Base-by-base conservation (phyloP, 1,140 invertebrate genomes). In the Lepidurus packardi region DNA sequence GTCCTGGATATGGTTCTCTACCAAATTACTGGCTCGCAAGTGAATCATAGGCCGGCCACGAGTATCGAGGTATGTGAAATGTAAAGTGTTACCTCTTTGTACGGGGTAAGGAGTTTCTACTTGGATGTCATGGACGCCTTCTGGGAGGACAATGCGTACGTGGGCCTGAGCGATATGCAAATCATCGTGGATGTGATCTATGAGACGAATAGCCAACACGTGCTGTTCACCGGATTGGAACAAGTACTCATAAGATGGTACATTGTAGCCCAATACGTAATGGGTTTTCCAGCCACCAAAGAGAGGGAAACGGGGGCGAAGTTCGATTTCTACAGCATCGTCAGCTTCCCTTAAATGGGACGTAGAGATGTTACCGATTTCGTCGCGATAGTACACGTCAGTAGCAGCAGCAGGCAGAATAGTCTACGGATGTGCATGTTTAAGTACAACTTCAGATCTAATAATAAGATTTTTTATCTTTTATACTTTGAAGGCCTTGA, bases 261-360 rank as follows among this genome's bases (percentile, higher is more conserved):
- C 91, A 87, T 98, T 98, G 86, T 99, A 99, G 0, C 98, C 98
- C 75, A 99, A 87, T 47, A 92, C 93, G 85, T 99, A 99, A 82
- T 96, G 93, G 4, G 97, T 99, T 85, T 95, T 96, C 98, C 98
- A 99, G 4, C 98, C 98, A 76, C 98, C 98, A 87, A 99, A 99
- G 0, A 99, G 86, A 25, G 98, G 98, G 85, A 98, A 99, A 81
- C 98, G 87, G 2, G 98, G 98, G 73, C 95, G 88, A 1, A 99
- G 86, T 82, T 98, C 97, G 2, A 99, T 85, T 84, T 99, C 97
- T 21, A 99, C 94, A 45, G 94, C 93, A 84, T 98, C 96, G 81
- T 92, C 89, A 13, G 93, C 83, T 45, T 78, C 84, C 81, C 91
- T 89, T 85, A 99, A 92, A 84, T 96, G 93, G 1, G 96, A 98